Evolutionary conservation across 2,797 vertebrate species (phyloP), one percentile per base, ranked within the genome.

Genomic region (Lithobates pipiens): DNA sequence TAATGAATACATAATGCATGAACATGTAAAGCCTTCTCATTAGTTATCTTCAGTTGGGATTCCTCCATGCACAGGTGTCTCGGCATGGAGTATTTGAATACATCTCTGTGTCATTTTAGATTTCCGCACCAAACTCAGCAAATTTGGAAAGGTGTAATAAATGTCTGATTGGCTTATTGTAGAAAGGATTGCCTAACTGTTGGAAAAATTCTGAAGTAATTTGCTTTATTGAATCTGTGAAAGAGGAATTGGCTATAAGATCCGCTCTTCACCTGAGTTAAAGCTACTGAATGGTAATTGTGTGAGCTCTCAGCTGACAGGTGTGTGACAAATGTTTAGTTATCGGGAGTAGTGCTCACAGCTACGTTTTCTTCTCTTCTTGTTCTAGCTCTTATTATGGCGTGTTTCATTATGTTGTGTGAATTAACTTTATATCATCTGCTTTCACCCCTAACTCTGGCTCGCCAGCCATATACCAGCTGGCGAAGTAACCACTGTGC

Each of bases 91-190:
- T 73, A 57, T 81, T 29, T 61, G n/a, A 42, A 61, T 61, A 32
- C 63, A 21, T 57, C 44, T 50, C 16, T 36, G 7, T 5, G 6
- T 3, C 34, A 25, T 71, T 71, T 23, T 78, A 9, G 5, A 10
- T 63, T 25, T 42, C 0, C 0, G 34, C 36, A 36, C 54, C 5
- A 36, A 46, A 18, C 13, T 7, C 77, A 23, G 61, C 76, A 10
- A n/a, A 25, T 57, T 57, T 69, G 83, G 74, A 25, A 23, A 57
- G 76, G 61, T 34, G 71, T 57, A 73, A 50, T 84, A 75, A 80
- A 76, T 87, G 76, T 76, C 57, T 83, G 86, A 87, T 87, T 83
- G 80, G 85, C 70, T 78, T 25, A 78, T 79, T 87, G 86, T 84
- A 70, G 36, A 39, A 61, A 23, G 34, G 34, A 83, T 80, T 80